phyloP scores from a whole-genome alignment of 2,797 vertebrate species.

The Megalops cyprinoides region DNA sequence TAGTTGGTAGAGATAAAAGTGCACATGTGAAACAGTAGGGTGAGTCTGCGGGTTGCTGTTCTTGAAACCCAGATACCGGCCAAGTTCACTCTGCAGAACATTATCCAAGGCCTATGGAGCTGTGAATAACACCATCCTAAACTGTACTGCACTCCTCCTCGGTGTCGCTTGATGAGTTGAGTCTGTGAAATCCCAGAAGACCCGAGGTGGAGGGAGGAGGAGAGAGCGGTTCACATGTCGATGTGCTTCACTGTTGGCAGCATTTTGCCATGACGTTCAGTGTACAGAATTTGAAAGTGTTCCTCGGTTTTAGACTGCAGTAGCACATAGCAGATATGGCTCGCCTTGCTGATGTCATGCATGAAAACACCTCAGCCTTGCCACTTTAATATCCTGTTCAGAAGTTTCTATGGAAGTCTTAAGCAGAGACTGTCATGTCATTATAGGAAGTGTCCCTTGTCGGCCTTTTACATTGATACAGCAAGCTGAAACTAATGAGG shows the following conservation, averaged over 20 bases:
- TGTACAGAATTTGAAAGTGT: background rate
- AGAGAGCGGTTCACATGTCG: background rate
- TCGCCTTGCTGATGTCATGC: too few species aligned
- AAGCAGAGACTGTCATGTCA: too few species aligned
- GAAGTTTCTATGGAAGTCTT: too few species aligned
- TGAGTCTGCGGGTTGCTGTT: background rate
- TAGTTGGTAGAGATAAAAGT: too few species aligned
- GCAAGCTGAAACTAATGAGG: background rate
- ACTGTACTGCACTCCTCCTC: background rate
- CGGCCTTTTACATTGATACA: background rate
- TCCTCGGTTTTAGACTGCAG: too few species aligned
- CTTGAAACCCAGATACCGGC: background rate
- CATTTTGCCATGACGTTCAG: background rate
- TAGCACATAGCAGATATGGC: too few species aligned
- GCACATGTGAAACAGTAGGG: too few species aligned
- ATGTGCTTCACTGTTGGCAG: background rate
- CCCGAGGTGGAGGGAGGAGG: background rate
- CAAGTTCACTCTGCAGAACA: background rate
- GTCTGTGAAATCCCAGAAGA: background rate
- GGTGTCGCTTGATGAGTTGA: background rate
- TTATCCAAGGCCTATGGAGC: background rate
- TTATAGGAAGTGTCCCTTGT: too few species aligned
- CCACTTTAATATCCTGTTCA: too few species aligned
- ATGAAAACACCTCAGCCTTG: too few species aligned
- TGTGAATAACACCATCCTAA: background rate